A percentile compares a stretch with the other conserved stretches of the same genome.
Evolutionary conservation across 2,113 vertebrate species (phyloP).

Genomic region (Anthoscopus minutus): DNA sequence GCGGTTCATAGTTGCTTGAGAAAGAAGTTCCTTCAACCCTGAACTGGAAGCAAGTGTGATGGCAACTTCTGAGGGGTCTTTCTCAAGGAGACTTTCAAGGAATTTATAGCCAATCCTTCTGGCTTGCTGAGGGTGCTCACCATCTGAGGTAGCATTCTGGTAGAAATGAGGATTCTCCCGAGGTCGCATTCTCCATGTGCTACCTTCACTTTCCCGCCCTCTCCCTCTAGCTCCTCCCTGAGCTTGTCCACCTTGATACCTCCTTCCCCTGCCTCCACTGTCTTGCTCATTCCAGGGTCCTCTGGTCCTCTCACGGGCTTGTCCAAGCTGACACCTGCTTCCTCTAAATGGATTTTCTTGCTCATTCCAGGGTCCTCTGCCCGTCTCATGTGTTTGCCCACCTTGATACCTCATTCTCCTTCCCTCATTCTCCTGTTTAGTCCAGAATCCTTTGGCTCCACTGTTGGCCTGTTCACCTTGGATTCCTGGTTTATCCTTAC

Average conservation of each 20-base stretch:
- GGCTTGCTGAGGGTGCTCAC: constrained; percentile 33
- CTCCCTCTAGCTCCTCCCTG: not conserved
- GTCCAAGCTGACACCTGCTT: not conserved
- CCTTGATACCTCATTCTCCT: not conserved
- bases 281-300: not conserved
- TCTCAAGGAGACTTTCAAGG: constrained; percentile 76
- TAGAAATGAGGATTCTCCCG: not conserved
- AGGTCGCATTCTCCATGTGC: not conserved
- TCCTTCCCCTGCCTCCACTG: not conserved
- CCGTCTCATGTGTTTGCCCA: not conserved
- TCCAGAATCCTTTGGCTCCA: constrained; percentile 28
- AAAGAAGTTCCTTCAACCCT: constrained; percentile 72
- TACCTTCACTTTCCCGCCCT: constrained; percentile 24
- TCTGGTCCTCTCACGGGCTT: not conserved
- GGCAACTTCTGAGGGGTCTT: constrained; percentile 81
- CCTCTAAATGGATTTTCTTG: not conserved
- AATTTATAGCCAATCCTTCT: constrained; percentile 73
- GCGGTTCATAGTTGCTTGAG: constrained; percentile 68
- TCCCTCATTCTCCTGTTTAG: constrained; percentile 35
- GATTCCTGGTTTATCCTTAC: constrained; percentile 35
- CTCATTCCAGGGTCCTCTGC: not conserved
- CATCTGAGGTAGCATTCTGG: not conserved
- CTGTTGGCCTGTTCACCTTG: constrained; percentile 9
- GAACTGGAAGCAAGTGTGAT: constrained; percentile 77
- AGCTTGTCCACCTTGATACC: not conserved